Evolutionary conservation across 2,888 invertebrate species (phyloP).

Genomic region (Leptodirus hochenwartii): DNA sequence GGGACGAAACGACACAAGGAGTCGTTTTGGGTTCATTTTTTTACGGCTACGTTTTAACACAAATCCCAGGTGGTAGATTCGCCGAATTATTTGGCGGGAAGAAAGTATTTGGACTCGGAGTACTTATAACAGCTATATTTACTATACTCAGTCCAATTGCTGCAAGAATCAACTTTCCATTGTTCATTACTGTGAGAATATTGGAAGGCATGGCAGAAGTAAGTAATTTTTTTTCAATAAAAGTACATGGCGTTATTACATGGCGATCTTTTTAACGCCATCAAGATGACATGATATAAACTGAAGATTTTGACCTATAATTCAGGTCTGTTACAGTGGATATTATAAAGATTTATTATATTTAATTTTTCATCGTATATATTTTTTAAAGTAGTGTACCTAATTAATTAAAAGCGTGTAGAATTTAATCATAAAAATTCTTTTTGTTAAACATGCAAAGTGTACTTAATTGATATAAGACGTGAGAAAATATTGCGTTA

Average conservation of each 20-base stretch:
- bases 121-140: slow-evolving; percentile 62
- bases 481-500: too few relatives aligned
- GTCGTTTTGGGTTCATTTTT: slow-evolving; percentile 70
- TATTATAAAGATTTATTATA: too few relatives aligned
- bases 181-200: slow-evolving; percentile 57
- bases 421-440: too few relatives aligned
- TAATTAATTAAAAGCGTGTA: too few relatives aligned
- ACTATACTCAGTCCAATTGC: slow-evolving; percentile 72
- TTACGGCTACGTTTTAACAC: slow-evolving; percentile 66
- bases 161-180: slow-evolving; percentile 43
- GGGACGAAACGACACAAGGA: slow-evolving; percentile 64
- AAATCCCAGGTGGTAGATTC: slow-evolving; percentile 65
- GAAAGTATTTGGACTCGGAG: slow-evolving; percentile 63
- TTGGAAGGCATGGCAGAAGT: slow-evolving; percentile 73
- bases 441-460: too few relatives aligned
- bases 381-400: too few relatives aligned
- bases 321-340: too few relatives aligned
- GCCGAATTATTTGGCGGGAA: slow-evolving; percentile 82
- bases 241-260: too few relatives aligned
- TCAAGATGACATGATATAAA: too few relatives aligned
- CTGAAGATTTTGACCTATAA: too few relatives aligned
- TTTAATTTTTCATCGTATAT: neutral
- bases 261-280: slow-evolving; percentile 4
- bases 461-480: too few relatives aligned
- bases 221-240: slow-evolving; percentile 8